Conservation (phyloP, 2,888 invertebrate genomes). For the Platycnemis pennipes region DNA sequence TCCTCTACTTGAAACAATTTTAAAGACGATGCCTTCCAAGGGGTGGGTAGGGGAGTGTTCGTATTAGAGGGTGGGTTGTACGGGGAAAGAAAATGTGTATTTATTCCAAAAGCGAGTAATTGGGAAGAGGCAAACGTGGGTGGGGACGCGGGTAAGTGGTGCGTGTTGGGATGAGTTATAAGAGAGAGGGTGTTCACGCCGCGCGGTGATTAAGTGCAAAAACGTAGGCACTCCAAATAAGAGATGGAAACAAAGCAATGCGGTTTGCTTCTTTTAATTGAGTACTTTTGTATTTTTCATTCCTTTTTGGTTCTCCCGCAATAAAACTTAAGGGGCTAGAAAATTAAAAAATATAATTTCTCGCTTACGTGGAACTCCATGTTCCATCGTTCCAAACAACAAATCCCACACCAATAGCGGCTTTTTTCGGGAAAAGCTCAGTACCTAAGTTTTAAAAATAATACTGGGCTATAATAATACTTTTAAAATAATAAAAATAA, state of each 20-base stretch:
- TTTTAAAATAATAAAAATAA: too few species aligned
- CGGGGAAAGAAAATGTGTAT: neutral
- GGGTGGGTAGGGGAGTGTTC: too few species aligned
- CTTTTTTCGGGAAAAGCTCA: too few species aligned
- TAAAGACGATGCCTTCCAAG: neutral
- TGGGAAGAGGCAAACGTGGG: neutral
- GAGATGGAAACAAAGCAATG: neutral
- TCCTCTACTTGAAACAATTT: neutral
- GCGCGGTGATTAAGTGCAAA: neutral
- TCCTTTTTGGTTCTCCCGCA: neutral
- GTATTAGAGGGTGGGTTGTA: neutral
- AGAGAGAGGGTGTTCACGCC: neutral
- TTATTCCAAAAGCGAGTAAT: neutral
- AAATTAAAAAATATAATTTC: neutral
- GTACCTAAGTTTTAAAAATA: too few species aligned
- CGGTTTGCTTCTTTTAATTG: neutral
- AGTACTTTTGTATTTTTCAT: neutral
- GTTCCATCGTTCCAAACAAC: neutral
- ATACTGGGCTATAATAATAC: too few species aligned
- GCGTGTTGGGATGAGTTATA: neutral
- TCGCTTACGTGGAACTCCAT: neutral
- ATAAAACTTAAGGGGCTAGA: neutral
- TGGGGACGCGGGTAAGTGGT: neutral
- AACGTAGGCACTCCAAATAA: neutral
- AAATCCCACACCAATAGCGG: too few species aligned